A percentile compares a stretch with the other conserved stretches of the same genome.
Evolutionary conservation across 2,888 invertebrate species (phyloP).

Genomic region (Anoncus sp.): DNA sequence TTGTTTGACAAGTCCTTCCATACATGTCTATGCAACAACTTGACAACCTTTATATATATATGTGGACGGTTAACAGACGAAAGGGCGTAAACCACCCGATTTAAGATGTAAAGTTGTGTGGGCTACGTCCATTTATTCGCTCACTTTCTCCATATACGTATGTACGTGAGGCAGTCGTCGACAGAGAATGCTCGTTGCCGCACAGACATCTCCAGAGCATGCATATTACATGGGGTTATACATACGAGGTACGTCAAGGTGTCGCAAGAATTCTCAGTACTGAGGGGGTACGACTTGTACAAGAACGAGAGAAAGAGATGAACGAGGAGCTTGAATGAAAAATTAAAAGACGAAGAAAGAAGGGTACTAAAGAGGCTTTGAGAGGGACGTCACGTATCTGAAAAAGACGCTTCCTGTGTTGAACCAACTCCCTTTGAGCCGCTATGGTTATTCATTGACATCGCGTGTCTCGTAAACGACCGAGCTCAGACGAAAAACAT

Average conservation of each 20-base stretch:
- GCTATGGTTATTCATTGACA: constrained; percentile 26
- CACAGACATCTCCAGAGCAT: constrained; percentile 51
- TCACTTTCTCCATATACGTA: neutral
- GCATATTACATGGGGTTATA: constrained; percentile 69
- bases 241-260: constrained; percentile 56
- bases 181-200: constrained; percentile 32
- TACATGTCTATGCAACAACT: neutral
- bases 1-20: constrained; percentile 42
- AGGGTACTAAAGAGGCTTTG: constrained; percentile 38
- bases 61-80: neutral
- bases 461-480: constrained; percentile 18
- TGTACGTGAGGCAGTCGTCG: constrained; percentile 33
- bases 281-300: constrained; percentile 38
- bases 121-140: neutral
- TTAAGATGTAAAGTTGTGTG: neutral
- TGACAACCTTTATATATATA: constrained; percentile 31
- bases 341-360: constrained; percentile 22
- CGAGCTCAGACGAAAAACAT: neutral
- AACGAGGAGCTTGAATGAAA: constrained; percentile 25
- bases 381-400: constrained; percentile 42
- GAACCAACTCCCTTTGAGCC: neutral
- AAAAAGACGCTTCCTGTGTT: constrained; percentile 48
- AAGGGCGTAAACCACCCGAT: neutral
- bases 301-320: constrained; percentile 38
- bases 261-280: constrained; percentile 49